phyloP scores from a whole-genome alignment of 2,113 vertebrate genomes.

The Thymallus thymallus region DNA sequence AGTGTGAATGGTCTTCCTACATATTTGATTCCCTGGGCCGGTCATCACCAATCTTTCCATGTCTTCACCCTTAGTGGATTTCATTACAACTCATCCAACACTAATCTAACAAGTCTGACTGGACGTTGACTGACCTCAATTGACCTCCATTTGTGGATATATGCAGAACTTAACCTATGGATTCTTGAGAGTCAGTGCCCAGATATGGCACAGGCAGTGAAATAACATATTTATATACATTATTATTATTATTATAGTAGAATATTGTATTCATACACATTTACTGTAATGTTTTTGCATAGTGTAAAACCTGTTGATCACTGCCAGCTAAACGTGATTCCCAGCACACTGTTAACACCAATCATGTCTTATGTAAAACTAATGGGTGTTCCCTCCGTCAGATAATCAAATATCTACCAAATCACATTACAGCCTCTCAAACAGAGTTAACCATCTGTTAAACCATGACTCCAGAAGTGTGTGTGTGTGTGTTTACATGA shows the following conservation, averaged over 20 bases:
- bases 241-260: too few relatives aligned
- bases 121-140: slow-evolving; percentile 39
- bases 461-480: neutral
- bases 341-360: slow-evolving; percentile 62
- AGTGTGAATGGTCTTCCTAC: slow-evolving; percentile 52
- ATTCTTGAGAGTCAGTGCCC: too few relatives aligned
- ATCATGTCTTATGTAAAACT: slow-evolving; percentile 54
- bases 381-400: slow-evolving; percentile 40
- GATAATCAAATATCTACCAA: neutral
- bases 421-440: slow-evolving; percentile 5
- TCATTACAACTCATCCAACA: slow-evolving; percentile 54
- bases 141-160: too few relatives aligned
- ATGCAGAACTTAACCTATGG: too few relatives aligned
- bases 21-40: slow-evolving; percentile 58
- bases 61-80: slow-evolving; percentile 52
- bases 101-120: slow-evolving; percentile 52
- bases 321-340: slow-evolving; percentile 44
- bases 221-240: too few relatives aligned
- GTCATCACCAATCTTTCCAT: slow-evolving; percentile 34
- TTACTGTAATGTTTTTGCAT: too few relatives aligned
- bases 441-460: too few relatives aligned
- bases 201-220: too few relatives aligned
- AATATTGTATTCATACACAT: too few relatives aligned
- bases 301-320: slow-evolving; percentile 46
- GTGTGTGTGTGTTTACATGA: slow-evolving; percentile 24